Base-by-base conservation (phyloP, 2,888 invertebrate species). In the Meganola albula region DNA sequence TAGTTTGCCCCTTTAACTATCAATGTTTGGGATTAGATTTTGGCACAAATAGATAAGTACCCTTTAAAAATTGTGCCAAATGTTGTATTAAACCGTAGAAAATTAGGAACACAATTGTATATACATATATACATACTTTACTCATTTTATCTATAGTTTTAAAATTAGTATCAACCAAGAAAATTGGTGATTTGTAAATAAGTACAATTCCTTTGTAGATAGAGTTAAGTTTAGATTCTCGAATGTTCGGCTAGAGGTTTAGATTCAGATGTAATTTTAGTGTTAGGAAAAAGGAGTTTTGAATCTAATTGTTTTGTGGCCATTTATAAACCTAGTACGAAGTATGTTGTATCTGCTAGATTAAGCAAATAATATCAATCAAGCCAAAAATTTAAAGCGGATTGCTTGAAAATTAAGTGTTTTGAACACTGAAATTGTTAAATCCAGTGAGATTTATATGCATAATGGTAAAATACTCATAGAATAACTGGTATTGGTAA, bases 341-440 rank as follows among this genome's bases (percentile, higher is more conserved):
- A 52, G 45, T 59, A 55, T 64, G 63, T 54, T 58, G 54, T 76
- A 74, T 68, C 64, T 48, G 53, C 60, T 70, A 76, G 68, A 58
- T 9, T 75, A 76, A 77, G 72, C 60, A 63, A 70, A 48, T 59
- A 67, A 68, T 70, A 79, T 75, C 71, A 79, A 74, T 77, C 72
- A 80, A 84, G 74, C 85, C 85, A 84, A 85, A 84, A 83, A 85
- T 75, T 75, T 74, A 62, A 82, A 85, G 84, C 84, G 74, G 58
- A 70, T 76, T 75, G 84, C 84, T 85, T 84, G 83, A 82, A 84
- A 84, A 83, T 83, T 71, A 68, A 60, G 85, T 85, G 85, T 85
- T 85, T 74, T 77, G 74, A 85, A 85, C 84, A 84, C 84, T 20
- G 56, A 54, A 51, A 56, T 58, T 62, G 68, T 74, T 56, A 60